Evolutionary conservation across 2,113 vertebrate genomes (phyloP), one percentile per base, ranked within the genome.

Genomic region (Trichomycterus rosablanca): DNA sequence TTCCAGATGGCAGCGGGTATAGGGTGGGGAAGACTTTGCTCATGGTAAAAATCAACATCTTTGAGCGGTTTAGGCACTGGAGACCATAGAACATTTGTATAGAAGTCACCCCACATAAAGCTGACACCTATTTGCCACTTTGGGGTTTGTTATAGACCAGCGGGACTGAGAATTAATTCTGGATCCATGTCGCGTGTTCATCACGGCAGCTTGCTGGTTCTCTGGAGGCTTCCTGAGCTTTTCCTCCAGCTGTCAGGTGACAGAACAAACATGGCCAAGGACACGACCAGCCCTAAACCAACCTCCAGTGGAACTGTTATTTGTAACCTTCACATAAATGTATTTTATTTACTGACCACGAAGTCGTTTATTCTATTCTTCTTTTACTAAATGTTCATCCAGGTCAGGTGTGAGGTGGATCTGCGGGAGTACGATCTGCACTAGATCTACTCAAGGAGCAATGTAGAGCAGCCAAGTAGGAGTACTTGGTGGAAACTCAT

Each of bases 161-260:
- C 15, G 37, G 37, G 37, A 40, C 15, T n/a, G 15, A 40, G 37
- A 3, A n/a, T 40, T 40, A 11, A 40, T 11, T 40, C 37, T 40
- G 37, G n/a, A n/a, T 40, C 15, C 14, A 40, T 40, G 37, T 40
- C 37, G 14, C 12, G 6, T 40, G 37, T 40, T 40, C 1, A 15
- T 40, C 5, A 14, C 11, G 37, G 37, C 37, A 40, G 37, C 14
- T 40, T 40, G 37, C 37, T 5, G 37, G 37, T n/a, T n/a, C 37
- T 40, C 37, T n/a, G 15, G 37, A 40, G 37, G 37, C 37, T 40
- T 40, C n/a, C 37, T 14, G 5, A 14, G 37, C 37, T 40, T 40
- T 40, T 40, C 19, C 14, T 35, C 18, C 14, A 8, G 30, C 59
- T 63, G 35, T 43, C 37, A 52, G 37, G 8, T 52, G 52, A 7